A percentile compares a stretch with the other conserved stretches of the same genome.
Conservation (phyloP, 2,888 invertebrate species). For the Watsonalla binaria region DNA sequence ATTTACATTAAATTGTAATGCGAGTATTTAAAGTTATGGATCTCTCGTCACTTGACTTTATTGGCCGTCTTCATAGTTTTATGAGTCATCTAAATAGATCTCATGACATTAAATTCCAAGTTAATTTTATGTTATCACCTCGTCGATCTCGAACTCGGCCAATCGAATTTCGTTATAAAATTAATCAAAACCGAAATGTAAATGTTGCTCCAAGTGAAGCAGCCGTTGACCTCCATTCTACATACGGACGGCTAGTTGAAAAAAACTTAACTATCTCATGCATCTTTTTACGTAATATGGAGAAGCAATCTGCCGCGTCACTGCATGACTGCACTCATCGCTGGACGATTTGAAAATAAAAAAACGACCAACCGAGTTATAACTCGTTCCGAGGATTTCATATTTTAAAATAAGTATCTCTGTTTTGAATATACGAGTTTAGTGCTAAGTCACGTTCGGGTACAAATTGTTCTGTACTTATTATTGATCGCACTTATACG, state of each 20-base stretch:
- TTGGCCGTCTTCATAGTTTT: neutral
- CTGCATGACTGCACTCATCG: conserved; percentile 54
- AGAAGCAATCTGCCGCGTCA: conserved; percentile 47
- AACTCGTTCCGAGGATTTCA: conserved; percentile 69
- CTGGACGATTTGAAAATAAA: conserved; percentile 37
- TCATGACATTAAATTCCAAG: neutral
- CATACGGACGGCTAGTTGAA: conserved; percentile 4
- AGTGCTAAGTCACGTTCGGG: conserved; percentile 61
- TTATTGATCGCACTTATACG: neutral
- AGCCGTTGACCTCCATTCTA: neutral
- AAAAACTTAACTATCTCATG: conserved; percentile 19
- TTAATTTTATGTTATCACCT: neutral
- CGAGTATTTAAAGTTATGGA: neutral
- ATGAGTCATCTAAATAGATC: neutral
- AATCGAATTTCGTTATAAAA: neutral
- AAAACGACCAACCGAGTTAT: conserved; percentile 30
- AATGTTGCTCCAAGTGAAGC: neutral
- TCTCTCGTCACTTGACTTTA: neutral
- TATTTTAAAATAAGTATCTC: conserved; percentile 68
- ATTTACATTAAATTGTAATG: neutral
- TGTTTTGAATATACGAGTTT: conserved; percentile 56
- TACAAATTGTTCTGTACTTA: conserved; percentile 7
- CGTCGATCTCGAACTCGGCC: neutral
- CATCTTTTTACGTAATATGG: conserved; percentile 30
- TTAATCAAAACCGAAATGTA: neutral